Conservation (phyloP, 1,140 invertebrate species). For the Musca vetustissima region DNA sequence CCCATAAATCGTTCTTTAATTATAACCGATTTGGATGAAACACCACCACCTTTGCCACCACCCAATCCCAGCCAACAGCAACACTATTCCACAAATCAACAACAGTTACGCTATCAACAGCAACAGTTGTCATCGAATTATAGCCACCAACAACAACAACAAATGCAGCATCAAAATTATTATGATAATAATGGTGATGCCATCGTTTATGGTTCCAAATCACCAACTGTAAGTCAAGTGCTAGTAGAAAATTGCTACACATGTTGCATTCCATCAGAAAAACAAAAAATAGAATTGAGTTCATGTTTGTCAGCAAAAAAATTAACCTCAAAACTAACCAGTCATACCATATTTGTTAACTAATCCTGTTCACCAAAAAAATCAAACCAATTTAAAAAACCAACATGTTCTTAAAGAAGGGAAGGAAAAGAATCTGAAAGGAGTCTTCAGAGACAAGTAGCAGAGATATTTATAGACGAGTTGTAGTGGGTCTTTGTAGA, state of each 20-base stretch:
- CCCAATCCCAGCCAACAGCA: slow-evolving; percentile 28
- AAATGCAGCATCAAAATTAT: slow-evolving; percentile 21
- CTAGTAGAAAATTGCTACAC: neutral
- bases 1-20: slow-evolving; percentile 17
- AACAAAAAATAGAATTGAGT: too few relatives aligned
- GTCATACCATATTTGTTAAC: too few relatives aligned
- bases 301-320: neutral
- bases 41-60: slow-evolving; percentile 32
- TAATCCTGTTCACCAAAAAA: too few relatives aligned
- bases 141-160: slow-evolving; percentile 29
- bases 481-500: too few relatives aligned
- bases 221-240: slow-evolving; percentile 40
- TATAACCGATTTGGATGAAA: slow-evolving; percentile 17
- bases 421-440: too few relatives aligned
- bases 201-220: slow-evolving; percentile 29
- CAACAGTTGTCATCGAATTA: slow-evolving; percentile 27
- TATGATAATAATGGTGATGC: slow-evolving; percentile 25
- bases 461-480: too few relatives aligned
- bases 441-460: too few relatives aligned
- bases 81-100: slow-evolving; percentile 20
- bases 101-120: slow-evolving; percentile 23
- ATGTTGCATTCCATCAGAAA: neutral
- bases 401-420: too few relatives aligned
- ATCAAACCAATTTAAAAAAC: too few relatives aligned
- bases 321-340: slow-evolving; percentile 8